Evolutionary conservation across 1,140 invertebrate species (phyloP), one percentile per base, ranked within the genome.

Genomic region (Nephotettix cincticeps): DNA sequence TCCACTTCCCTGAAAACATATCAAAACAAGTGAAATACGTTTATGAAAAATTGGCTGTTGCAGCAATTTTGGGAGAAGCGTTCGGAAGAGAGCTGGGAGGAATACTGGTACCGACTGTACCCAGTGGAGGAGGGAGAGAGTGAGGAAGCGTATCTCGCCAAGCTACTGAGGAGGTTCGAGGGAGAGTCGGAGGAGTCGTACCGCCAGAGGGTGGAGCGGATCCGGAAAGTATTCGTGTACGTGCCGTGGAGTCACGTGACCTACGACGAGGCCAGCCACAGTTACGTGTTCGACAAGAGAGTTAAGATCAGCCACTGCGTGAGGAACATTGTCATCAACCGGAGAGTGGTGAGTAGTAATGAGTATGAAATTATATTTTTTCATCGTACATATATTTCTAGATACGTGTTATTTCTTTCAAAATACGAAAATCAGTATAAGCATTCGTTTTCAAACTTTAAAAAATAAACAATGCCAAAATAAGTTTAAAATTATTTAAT

Each of bases 131-230:
- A 51, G 4, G 47, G 47, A n/a, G 47, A 51, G 47, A 9, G 6
- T 19, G n/a, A n/a, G 6, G 14, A 51, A n/a, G 6, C 6, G n/a
- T 51, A 51, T n/a, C 47, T 51, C 6, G 4, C 19, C 47, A 51
- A 51, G 21, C 47, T 51, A n/a, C n/a, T 51, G 14, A 51, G 47
- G n/a, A 51, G 47, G n/a, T 51, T 51, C 47, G 47, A 51, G 14
- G 47, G 47, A 51, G 47, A 51, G n/a, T 51, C 47, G 6, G 47
- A 51, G 6, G 47, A 51, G n/a, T 51, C 47, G 4, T 51, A 51
- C n/a, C 14, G 3, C 14, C 47, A 51, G 21, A 17, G 47, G 14
- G 19, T 51, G 3, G n/a, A 4, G n/a, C 6, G 3, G 21, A 17
- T 51, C 3, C 6, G 21, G 47, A 51, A 17, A 21, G n/a, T 51